Base-by-base conservation (phyloP, 92 coral and sea anemone species). In the Diadumene lineata region DNA sequence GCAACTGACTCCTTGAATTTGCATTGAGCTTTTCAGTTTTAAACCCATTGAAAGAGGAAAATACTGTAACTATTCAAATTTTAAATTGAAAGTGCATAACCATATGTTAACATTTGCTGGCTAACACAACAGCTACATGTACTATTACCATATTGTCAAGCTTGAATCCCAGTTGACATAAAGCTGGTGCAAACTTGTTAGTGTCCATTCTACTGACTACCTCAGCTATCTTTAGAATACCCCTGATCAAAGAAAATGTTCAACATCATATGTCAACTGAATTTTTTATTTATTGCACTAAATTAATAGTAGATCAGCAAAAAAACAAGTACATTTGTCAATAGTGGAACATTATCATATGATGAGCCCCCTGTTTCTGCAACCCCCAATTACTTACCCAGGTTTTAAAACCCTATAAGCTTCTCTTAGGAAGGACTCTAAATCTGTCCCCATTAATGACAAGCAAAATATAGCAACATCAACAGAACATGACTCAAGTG, bases 371-470 rank as follows among this genome's bases (percentile, higher is more conserved):
- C 13, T 43, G 26, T 4, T 21, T 16, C 21, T 66, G 28, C 16
- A 2, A 11, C 1, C 24, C 1, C 16, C 9, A 31, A 4, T 11
- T 38, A 68, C 85, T 72, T 70, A 89, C 98, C 91, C 89, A 7
- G 61, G 73, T 80, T 87, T 91, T 9, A 94, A 87, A 25, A 94
- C 97, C 72, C 98, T 83, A 71, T 77, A 73, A 16, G 98, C 98
- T 67, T 94, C 98, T 60, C 48, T 76, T 34, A 94, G 66, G 76
- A 74, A 94, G 31, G 92, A 91, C 19, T 72, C 82, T 50, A 94
- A 81, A 64, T 94, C 91, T 66, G 97, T 94, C 26, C 98, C 98
- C 98, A 94, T 94, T 50, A 94, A 60, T 13, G 98, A 92, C 60
- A 94, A 86, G 46, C 98, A 94, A 75, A 83, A 94, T 50, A 94